These are phyloP conservation scores for Macropodus opercularis DNA, from an alignment of 2,797 vertebrate species.

Conservation along the genomic window DNA sequence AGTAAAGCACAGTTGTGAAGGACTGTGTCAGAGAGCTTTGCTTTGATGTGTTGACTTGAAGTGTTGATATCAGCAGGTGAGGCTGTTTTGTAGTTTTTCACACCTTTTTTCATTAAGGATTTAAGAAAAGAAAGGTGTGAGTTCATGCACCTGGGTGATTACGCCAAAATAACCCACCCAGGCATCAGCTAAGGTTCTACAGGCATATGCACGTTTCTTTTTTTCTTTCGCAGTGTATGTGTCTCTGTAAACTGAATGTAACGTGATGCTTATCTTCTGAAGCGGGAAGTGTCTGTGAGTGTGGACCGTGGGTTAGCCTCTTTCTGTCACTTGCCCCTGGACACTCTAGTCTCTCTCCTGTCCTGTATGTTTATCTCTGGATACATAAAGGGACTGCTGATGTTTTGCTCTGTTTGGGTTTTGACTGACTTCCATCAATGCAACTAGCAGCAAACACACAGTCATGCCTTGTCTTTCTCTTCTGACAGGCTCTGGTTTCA, in stretches of 20 bases:
- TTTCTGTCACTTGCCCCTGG: too few relatives aligned
- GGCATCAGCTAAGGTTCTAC: background rate
- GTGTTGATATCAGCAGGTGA: conserved; percentile 49
- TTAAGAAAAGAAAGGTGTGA: conserved; percentile 43
- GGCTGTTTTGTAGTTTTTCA: conserved; percentile 22
- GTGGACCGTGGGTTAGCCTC: too few relatives aligned
- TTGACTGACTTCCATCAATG: too few relatives aligned
- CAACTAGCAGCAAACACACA: too few relatives aligned
- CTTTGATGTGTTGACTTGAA: conserved; percentile 41
- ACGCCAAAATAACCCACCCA: conserved; percentile 1
- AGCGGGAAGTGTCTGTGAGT: too few relatives aligned
- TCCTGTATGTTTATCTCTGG: too few relatives aligned
- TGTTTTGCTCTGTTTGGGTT: too few relatives aligned
- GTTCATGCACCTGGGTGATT: conserved; percentile 31
- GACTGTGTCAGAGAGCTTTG: conserved; percentile 35
- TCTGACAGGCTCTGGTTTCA: conserved; percentile 48
- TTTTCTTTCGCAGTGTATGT: background rate
- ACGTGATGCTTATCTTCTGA: too few relatives aligned
- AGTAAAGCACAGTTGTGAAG: conserved; percentile 35
- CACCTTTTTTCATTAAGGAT: conserved; percentile 30
- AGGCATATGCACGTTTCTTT: background rate
- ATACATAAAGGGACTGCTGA: too few relatives aligned
- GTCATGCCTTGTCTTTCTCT: conserved; percentile 20
- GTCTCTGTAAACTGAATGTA: background rate
- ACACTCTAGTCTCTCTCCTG: too few relatives aligned